Conservation (phyloP, 2,797 vertebrate species). For the Chrosomus eos region DNA sequence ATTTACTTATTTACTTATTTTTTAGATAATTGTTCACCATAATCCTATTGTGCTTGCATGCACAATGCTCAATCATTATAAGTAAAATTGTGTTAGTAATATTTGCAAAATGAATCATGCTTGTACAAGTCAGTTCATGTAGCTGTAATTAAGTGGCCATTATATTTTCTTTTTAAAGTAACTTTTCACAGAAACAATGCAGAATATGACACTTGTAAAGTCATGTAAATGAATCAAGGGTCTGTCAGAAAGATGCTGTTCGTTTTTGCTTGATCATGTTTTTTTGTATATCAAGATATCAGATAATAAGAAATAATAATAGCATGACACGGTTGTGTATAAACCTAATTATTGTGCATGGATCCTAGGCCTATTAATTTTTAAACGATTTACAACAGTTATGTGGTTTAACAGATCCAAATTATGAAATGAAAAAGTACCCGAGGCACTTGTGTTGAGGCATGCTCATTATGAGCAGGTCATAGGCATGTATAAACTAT, state of each 20-base stretch:
- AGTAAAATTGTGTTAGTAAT: not conserved
- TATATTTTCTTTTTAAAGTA: not conserved
- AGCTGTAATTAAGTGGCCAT: not conserved
- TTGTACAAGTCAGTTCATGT: not conserved
- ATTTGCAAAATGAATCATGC: not conserved
- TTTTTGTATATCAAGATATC: not conserved
- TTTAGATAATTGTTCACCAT: not conserved
- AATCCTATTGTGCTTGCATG: not conserved
- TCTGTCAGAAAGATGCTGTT: not conserved
- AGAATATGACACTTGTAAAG: not conserved
- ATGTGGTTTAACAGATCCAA: not conserved
- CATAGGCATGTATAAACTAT: not conserved
- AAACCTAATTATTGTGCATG: not conserved
- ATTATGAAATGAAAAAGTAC: not conserved
- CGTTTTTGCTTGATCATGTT: not conserved
- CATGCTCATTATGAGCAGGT: not conserved
- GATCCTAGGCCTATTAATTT: not conserved
- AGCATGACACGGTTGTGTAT: not conserved
- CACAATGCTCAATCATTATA: not conserved
- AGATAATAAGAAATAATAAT: not conserved
- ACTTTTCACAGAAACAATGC: not conserved
- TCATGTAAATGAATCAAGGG: not conserved
- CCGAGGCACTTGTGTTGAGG: not conserved
- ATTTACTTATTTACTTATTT: not conserved
- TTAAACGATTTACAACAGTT: conserved; percentile 1